A percentile compares a stretch with the other conserved stretches of the same genome.
Evolutionary conservation across 2,797 vertebrate species (phyloP).

Genomic region (Melanotaenia parkinsoni): DNA sequence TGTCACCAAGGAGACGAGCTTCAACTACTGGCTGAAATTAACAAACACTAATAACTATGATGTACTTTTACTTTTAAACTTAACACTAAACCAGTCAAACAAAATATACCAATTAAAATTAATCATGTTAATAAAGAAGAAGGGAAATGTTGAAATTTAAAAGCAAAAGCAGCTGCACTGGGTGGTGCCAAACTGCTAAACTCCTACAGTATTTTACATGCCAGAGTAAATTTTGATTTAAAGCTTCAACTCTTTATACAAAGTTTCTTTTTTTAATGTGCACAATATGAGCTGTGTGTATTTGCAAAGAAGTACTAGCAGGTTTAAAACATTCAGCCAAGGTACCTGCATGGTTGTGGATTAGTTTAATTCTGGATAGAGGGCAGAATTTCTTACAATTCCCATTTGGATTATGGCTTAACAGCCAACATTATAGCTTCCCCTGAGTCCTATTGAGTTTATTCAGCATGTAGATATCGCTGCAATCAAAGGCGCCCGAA

Average conservation of each 20-base stretch:
- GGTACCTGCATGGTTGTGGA: neutral
- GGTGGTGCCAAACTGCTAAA: neutral
- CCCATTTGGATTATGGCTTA: slow-evolving; percentile 19
- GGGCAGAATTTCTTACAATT: slow-evolving; percentile 14
- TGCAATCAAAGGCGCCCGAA: slow-evolving; percentile 7
- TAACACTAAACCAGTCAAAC: neutral
- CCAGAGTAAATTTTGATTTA: slow-evolving; percentile 4
- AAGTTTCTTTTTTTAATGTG: neutral
- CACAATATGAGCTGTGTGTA: neutral
- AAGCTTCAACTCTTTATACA: neutral
- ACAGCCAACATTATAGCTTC: slow-evolving; percentile 13
- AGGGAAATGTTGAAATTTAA: too few species aligned
- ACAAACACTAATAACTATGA: neutral
- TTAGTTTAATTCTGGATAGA: slow-evolving; percentile 1
- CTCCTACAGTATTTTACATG: neutral
- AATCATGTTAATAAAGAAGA: neutral
- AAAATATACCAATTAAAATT: neutral
- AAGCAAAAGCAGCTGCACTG: too few species aligned
- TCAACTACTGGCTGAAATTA: slow-evolving; percentile 20
- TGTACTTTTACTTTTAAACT: slow-evolving; percentile 6
- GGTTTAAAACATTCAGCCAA: neutral
- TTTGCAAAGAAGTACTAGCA: neutral
- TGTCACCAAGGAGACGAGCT: slow-evolving; percentile 48
- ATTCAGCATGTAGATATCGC: slow-evolving; percentile 11
- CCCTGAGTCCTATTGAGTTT: slow-evolving; percentile 3